Conservation (phyloP, 1,140 invertebrate species). For the Temnothorax curvispinosus region DNA sequence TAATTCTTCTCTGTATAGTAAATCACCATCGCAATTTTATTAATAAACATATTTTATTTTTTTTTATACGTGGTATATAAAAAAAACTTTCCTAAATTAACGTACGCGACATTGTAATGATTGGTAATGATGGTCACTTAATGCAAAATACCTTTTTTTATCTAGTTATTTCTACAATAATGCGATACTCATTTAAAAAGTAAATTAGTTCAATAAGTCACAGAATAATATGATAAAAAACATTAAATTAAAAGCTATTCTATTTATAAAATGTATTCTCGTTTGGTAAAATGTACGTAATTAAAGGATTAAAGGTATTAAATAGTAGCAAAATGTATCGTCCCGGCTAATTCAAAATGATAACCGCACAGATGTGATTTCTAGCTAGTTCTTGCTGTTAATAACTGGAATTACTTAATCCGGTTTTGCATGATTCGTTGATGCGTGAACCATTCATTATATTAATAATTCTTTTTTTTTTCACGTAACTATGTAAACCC, state of each 20-base stretch:
- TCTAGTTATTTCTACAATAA: neutral
- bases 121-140: neutral
- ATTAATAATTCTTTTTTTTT: constrained; percentile 39
- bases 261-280: neutral
- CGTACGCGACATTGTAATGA: neutral
- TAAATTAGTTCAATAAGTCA: neutral
- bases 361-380: neutral
- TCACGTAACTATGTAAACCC: neutral
- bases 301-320: neutral
- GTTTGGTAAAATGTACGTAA: neutral
- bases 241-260: neutral
- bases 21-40: neutral
- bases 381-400: neutral
- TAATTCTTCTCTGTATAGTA: neutral
- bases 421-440: constrained; percentile 30
- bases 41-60: neutral
- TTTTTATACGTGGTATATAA: neutral
- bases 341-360: neutral
- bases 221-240: neutral
- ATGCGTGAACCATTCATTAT: constrained; percentile 12
- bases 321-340: neutral
- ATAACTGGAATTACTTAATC: constrained; percentile 14
- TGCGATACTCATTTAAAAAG: neutral
- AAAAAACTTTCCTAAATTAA: neutral
- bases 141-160: neutral